Evolutionary conservation across 1,140 invertebrate species (phyloP).

Genomic region (Halyomorpha halys): DNA sequence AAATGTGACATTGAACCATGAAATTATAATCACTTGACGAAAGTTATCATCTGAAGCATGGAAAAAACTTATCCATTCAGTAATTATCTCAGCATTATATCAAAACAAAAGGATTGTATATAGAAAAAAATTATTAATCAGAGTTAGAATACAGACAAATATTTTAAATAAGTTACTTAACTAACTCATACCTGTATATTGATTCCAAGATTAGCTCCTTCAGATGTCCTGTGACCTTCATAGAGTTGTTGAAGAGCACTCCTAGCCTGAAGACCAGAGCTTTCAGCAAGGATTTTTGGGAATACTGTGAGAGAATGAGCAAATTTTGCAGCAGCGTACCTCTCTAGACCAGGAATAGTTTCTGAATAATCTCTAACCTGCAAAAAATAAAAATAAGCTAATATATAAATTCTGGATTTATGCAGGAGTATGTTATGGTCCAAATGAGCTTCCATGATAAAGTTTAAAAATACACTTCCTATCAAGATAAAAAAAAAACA

Average conservation of each 20-base stretch:
- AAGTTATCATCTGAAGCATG: too few relatives aligned
- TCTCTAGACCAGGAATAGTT: conserved; percentile 85
- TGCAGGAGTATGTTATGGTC: too few relatives aligned
- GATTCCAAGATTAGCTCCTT: conserved; percentile 67
- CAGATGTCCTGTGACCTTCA: conserved; percentile 78
- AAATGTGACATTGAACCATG: too few relatives aligned
- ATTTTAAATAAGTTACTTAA: neutral
- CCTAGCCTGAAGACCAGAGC: conserved; percentile 79
- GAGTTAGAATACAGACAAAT: neutral
- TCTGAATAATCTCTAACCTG: conserved; percentile 87
- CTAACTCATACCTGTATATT: conserved; percentile 63
- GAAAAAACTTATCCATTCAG: too few relatives aligned
- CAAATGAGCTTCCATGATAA: too few relatives aligned
- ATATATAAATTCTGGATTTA: too few relatives aligned
- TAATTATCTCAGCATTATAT: too few relatives aligned
- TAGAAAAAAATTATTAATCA: too few relatives aligned
- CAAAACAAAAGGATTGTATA: too few relatives aligned
- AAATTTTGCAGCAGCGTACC: conserved; percentile 94
- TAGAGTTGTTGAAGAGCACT: conserved; percentile 85
- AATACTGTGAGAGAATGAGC: conserved; percentile 82
- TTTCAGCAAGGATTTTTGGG: conserved; percentile 87
- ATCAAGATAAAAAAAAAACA: too few relatives aligned
- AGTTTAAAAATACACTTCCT: too few relatives aligned
- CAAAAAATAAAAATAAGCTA: conserved; percentile 48
- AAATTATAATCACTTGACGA: too few relatives aligned